Evolutionary conservation across 2,888 invertebrate genomes (phyloP).

Genomic region (Prosopocoilus inquinatus): DNA sequence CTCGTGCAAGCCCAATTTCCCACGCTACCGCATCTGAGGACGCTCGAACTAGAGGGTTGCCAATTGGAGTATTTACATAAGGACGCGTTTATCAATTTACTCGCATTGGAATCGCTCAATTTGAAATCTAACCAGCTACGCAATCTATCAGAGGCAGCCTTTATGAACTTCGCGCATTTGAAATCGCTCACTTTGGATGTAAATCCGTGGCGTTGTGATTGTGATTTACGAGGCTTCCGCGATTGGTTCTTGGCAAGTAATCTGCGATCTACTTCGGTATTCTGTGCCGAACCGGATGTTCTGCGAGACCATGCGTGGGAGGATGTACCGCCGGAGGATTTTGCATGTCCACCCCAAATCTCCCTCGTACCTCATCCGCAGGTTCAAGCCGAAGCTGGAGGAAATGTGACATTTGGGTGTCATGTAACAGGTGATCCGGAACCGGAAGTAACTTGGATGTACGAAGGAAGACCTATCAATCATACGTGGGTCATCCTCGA

Average conservation of each 20-base stretch:
- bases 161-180: constrained; percentile 71
- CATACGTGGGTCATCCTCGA: constrained; percentile 45
- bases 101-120: constrained; percentile 72
- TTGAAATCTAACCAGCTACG: constrained; percentile 79
- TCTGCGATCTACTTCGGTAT: constrained; percentile 67
- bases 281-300: constrained; percentile 69
- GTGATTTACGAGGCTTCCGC: constrained; percentile 78
- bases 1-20: constrained; percentile 80
- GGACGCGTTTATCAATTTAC: constrained; percentile 73
- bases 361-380: constrained; percentile 48
- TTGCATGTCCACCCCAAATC: constrained; percentile 72
- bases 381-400: constrained; percentile 74
- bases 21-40: constrained; percentile 73
- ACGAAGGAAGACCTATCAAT: constrained; percentile 68
- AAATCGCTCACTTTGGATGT: constrained; percentile 79
- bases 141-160: constrained; percentile 63
- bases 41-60: constrained; percentile 78
- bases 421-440: constrained; percentile 80
- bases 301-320: constrained; percentile 75
- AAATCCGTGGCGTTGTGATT: constrained; percentile 91
- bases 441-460: constrained; percentile 79
- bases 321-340: constrained; percentile 69
- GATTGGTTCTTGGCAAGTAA: constrained; percentile 81
- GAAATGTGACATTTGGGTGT: constrained; percentile 79
- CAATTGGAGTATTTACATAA: constrained; percentile 72